Evolutionary conservation across 2,888 invertebrate genomes (phyloP), one percentile per base, ranked within the genome.

Genomic region (Heliothis peltigera): DNA sequence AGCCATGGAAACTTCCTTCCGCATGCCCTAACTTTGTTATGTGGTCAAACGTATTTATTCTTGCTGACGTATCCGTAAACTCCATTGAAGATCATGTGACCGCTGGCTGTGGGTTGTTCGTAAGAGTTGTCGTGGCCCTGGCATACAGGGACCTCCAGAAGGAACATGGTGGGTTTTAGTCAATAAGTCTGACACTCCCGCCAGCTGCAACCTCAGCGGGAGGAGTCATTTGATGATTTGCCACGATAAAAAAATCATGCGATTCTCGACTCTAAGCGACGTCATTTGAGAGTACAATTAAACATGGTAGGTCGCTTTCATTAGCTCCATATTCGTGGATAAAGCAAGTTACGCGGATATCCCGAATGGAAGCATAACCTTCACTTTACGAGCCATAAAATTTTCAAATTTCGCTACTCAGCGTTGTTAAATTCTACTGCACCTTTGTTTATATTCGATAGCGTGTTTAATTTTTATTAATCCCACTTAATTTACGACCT

Each of bases 361-460:
- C 75, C 84, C 81, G 84, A 87, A 88, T 84, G 83, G 84, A 89
- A 88, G 89, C 88, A 86, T 88, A 90, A 90, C 90, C 90, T 89
- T 84, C 83, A 80, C 82, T 89, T 93, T 91, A 94, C 86, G 92
- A 87, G 87, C 81, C 87, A 91, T 93, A 92, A 94, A 93, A 92
- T 90, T 91, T n/a, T 91, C 83, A 90, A 92, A 93, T 91, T 92
- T 89, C 82, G 84, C 89, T 86, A 86, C 88, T 90, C 88, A 84
- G 81, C 83, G 82, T 80, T 84, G 84, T 87, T 83, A 86, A 83
- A 80, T 57, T 76, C 70, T 47, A 59, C 64, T 74, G 59, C 71
- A 75, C 77, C 74, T 75, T 83, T 82, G 82, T 84, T 83, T 81
- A 81, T 70, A 66, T 77, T 71, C 79, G 67, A 75, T 79, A 76